Evolutionary conservation across 1,140 invertebrate species (phyloP).

Genomic region (Lepidurus packardi): DNA sequence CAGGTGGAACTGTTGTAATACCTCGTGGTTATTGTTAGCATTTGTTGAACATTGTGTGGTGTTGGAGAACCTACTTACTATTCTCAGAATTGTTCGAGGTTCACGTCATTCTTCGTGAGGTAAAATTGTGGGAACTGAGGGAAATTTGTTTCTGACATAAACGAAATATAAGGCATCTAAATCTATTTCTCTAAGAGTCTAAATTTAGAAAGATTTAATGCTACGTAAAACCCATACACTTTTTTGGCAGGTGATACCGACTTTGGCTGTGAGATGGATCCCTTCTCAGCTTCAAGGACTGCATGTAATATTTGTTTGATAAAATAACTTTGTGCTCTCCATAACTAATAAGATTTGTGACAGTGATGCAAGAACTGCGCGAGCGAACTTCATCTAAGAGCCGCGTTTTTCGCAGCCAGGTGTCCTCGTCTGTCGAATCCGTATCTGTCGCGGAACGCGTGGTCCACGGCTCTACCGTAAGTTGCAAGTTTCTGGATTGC

Average conservation of each 20-base stretch:
- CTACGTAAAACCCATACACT: neutral
- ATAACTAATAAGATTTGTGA: neutral
- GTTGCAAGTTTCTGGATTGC: neutral
- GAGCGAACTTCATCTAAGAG: neutral
- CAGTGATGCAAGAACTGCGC: slow-evolving; percentile 14
- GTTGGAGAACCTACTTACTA: too few species aligned
- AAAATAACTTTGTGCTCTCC: neutral
- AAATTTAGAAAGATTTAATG: neutral
- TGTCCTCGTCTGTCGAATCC: slow-evolving; percentile 17
- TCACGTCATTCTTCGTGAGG: too few species aligned
- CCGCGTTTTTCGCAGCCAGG: slow-evolving; percentile 5
- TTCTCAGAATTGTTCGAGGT: too few species aligned
- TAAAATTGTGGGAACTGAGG: too few species aligned
- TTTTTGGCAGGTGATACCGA: neutral
- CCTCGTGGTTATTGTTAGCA: neutral
- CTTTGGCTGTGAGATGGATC: slow-evolving; percentile 1
- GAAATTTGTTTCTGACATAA: neutral
- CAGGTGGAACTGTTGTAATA: neutral
- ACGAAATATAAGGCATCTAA: neutral
- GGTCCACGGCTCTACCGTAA: neutral
- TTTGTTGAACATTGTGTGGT: neutral
- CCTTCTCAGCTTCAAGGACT: neutral
- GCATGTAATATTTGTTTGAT: neutral
- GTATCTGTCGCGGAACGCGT: neutral
- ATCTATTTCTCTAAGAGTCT: neutral